Base-by-base conservation (phyloP, 2,113 vertebrate genomes). In the Coturnix japonica region DNA sequence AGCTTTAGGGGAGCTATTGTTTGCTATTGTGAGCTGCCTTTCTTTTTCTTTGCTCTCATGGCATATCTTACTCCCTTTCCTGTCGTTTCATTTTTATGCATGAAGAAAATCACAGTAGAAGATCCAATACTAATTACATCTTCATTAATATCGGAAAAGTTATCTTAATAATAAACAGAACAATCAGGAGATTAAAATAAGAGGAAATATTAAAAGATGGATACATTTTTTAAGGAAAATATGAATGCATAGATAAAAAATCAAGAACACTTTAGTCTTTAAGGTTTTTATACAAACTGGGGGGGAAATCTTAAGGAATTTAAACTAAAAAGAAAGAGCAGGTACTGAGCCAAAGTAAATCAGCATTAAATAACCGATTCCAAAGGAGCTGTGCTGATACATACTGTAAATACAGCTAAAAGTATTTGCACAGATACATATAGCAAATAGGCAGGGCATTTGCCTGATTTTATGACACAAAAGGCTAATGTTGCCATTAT, bases 141-240 rank as follows among this genome's bases (percentile, higher is more conserved):
- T 94, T 94, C 79, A 93, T 92, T 90, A 95, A 79, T 78, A 83
- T 8, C 13, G 61, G 57, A 56, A 94, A 93, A 74, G 3, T 3
- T 26, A n/a, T 51, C 41, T 64, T 84, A 78, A 18, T 70, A 87
- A 81, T 59, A 95, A 91, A 88, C 31, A 90, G 66, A 83, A 83
- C 14, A 75, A 90, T 66, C 43, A 46, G 26, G 31, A 89, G 28
- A 25, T 79, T 85, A 89, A 91, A 90, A 91, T 75, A 87, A 63
- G 19, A 89, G 3, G 5, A 86, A 90, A 80, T 53, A 57, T 72
- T 73, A 91, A 95, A 85, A 72, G 16, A 41, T 25, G 72, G 64
- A 74, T 33, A 1, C 31, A 14, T 75, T 81, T 91, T 94, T 89
- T 53, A 14, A 39, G 56, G 23, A 30, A 60, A 89, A 81, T 65